Base-by-base conservation (phyloP, 64 coral and sea anemone species). In the Platygyra sinensis region DNA sequence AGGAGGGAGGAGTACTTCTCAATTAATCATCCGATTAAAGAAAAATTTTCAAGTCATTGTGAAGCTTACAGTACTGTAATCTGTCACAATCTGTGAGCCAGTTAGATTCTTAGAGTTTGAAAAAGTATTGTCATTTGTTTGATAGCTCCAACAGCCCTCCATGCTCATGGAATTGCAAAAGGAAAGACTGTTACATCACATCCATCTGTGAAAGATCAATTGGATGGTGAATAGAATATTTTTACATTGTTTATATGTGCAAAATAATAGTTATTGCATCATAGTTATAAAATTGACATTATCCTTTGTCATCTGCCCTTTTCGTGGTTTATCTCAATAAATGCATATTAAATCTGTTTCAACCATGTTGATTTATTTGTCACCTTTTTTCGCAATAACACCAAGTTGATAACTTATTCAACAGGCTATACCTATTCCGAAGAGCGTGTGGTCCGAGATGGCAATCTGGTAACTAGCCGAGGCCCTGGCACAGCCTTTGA, bases 401-500 rank as follows among this genome's bases (percentile, higher is more conserved):
- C 4, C 12, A 62, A 73, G 49, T 30, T 72, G 27, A 2, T 57
- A 29, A 27, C 38, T 36, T 29, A 27, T 54, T 91, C 13, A 11
- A 24, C 91, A 99, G 97, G 94, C 18, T 99, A 99, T 86, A 93
- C 60, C 10, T 99, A 99, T 76, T 95, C 94, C 9, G 97, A 99
- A 67, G 94, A 96, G 1, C 73, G 94, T 57, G 97, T 99, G 22
- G 97, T 99, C 7, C 79, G 74, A 81, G 97, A 99, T 77, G 94
- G 89, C n/a, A 96, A 96, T 28, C 14, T 99, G 73, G 91, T 99
- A 72, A 99, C 97, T 42, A 99, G 97, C 54, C 82, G 94, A 76
- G 94, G 97, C 12, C 97, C 97, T 86, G 97, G 97, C 13, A 99
- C 97, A 38, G 91, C 97, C 19, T 99, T 99, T 90, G 94, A 99